Evolutionary conservation across 2,888 invertebrate genomes (phyloP).

Genomic region (Epistrophella euchroma): DNA sequence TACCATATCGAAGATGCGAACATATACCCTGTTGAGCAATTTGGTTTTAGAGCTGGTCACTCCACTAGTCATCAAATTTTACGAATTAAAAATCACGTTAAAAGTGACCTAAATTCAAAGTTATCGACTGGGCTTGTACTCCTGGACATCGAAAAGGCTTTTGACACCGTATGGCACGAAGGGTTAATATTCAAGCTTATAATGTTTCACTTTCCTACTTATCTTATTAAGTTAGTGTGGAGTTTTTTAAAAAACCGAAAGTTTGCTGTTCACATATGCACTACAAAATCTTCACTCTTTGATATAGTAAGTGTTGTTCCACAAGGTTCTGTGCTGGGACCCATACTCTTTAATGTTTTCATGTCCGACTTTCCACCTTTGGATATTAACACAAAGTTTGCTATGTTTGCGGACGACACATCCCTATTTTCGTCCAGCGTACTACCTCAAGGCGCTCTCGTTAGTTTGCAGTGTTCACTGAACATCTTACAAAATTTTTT

Average conservation of each 20-base stretch:
- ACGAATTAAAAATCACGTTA: not conserved
- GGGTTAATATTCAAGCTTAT: not conserved
- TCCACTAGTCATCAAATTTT: slow-evolving; percentile 1
- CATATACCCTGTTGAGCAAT: not conserved
- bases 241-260: too few species aligned
- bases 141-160: not conserved
- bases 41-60: not conserved
- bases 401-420: slow-evolving; percentile 3
- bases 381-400: not conserved
- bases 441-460: not conserved
- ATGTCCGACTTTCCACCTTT: not conserved
- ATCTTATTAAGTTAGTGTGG: too few species aligned
- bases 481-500: not conserved
- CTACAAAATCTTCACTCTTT: not conserved
- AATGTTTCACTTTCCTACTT: not conserved
- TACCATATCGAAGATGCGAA: not conserved
- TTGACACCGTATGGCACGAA: not conserved
- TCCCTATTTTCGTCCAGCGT: not conserved
- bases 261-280: not conserved
- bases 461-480: not conserved
- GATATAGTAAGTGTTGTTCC: slow-evolving; percentile 2
- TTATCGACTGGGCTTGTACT: not conserved
- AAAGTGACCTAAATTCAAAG: not conserved
- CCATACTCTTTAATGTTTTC: not conserved
- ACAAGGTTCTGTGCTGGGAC: slow-evolving; percentile 1